A percentile compares a stretch with the other conserved stretches of the same genome.
phyloP scores from a whole-genome alignment of 2,888 invertebrate genomes.

The Spilosoma lubricipeda region DNA sequence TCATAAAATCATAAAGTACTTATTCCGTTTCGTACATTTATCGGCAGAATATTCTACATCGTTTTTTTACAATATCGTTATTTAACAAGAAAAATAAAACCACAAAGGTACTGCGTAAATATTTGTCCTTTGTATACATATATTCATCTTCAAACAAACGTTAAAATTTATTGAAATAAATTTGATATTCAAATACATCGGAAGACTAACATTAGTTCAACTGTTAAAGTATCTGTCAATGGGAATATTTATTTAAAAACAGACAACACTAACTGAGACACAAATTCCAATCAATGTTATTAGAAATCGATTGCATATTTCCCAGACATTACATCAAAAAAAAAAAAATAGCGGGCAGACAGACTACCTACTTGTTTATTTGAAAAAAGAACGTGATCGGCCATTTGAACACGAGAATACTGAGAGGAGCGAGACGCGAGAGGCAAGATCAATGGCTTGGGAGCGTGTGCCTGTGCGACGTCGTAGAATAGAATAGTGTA shows the following conservation, averaged over 20 bases:
- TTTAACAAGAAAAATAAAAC: not conserved
- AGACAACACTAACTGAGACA: conserved; percentile 5
- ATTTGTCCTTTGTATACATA: not conserved
- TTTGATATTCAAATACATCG: not conserved
- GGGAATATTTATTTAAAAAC: conserved; percentile 12
- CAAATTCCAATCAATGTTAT: conserved; percentile 19
- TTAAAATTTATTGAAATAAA: not conserved
- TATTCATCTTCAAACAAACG: not conserved
- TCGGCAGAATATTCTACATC: not conserved
- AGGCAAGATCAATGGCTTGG: conserved; percentile 54
- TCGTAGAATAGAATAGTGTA: conserved; percentile 55
- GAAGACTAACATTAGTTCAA: not conserved
- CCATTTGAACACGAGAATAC: conserved; percentile 48
- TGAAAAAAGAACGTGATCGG: conserved; percentile 40
- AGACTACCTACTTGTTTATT: conserved; percentile 43
- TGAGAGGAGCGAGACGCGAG: conserved; percentile 31
- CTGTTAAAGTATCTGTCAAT: not conserved
- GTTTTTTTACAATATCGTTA: not conserved
- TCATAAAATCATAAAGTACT: not conserved
- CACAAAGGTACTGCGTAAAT: not conserved
- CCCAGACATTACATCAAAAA: conserved; percentile 44
- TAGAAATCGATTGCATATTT: conserved; percentile 33
- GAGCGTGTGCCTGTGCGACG: conserved; percentile 47
- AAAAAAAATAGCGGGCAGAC: conserved; percentile 33
- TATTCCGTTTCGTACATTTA: not conserved